These are phyloP conservation scores for Drosophila rufa DNA, from an alignment of 1,140 invertebrate species.

Conservation along the genomic window DNA sequence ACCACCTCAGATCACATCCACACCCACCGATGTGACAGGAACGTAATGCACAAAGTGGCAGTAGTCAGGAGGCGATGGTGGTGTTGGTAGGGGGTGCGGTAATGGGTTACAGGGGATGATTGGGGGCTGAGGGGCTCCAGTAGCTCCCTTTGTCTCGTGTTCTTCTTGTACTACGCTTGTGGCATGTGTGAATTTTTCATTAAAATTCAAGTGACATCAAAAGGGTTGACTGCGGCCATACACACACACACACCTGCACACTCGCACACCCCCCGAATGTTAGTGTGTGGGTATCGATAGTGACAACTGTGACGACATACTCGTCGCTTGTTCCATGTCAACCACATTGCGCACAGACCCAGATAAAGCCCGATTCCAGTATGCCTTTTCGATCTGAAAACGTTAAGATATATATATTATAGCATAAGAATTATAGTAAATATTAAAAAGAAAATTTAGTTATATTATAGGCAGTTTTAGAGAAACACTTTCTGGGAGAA, in stretches of 20 bases:
- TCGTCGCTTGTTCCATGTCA: constrained; percentile 75
- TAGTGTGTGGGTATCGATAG: constrained; percentile 69
- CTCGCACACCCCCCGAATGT: constrained; percentile 5
- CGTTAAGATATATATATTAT: not conserved
- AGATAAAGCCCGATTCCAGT: not conserved
- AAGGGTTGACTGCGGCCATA: constrained; percentile 72
- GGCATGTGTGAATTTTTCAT: constrained; percentile 84
- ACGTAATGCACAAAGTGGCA: constrained; percentile 56
- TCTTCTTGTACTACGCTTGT: constrained; percentile 76
- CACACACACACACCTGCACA: constrained; percentile 8
- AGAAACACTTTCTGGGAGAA: not conserved
- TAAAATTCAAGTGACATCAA: constrained; percentile 84
- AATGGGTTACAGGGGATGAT: not conserved
- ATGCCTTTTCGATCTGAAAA: not conserved
- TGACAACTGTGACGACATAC: constrained; percentile 83
- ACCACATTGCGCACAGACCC: constrained; percentile 27
- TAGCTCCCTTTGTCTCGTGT: constrained; percentile 27
- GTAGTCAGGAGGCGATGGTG: not conserved
- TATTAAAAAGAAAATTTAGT: too few species aligned
- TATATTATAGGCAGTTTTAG: not conserved
- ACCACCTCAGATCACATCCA: constrained; percentile 40
- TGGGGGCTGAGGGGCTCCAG: not conserved
- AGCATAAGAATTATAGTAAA: too few species aligned
- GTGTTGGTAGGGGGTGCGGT: not conserved
- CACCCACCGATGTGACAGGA: constrained; percentile 46